These are phyloP conservation scores for Polydrusus pterygomalis DNA, from an alignment of 2,888 invertebrate species.

Conservation along the genomic window DNA sequence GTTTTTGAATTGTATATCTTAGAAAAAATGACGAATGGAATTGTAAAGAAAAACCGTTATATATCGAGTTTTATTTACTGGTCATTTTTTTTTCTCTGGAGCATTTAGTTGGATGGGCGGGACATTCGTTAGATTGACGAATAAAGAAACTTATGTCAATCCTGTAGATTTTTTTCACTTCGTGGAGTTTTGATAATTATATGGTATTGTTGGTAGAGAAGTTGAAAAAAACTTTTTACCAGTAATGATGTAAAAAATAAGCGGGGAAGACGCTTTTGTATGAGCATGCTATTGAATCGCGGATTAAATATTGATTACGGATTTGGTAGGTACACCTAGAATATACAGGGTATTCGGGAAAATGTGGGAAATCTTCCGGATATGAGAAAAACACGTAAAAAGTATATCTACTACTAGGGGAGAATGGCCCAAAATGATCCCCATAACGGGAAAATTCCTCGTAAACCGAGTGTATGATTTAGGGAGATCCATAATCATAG, in stretches of 20 bases:
- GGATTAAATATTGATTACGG: too few relatives aligned
- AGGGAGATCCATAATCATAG: too few relatives aligned
- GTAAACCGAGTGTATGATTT: too few relatives aligned
- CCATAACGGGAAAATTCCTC: too few relatives aligned
- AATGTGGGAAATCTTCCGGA: too few relatives aligned
- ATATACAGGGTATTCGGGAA: too few relatives aligned
- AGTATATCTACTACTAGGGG: too few relatives aligned
- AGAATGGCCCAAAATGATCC: too few relatives aligned
- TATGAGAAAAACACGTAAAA: too few relatives aligned
- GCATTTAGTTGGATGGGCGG: constrained; percentile 10
- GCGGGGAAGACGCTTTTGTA: not conserved
- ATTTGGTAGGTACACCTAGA: too few relatives aligned
- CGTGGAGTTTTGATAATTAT: not conserved
- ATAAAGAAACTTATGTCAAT: not conserved
- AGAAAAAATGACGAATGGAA: constrained; percentile 26
- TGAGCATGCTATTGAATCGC: not conserved
- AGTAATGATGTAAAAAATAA: constrained; percentile 1
- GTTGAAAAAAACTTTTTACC: not conserved
- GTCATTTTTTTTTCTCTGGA: constrained; percentile 11
- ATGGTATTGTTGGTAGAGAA: not conserved
- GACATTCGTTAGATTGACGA: not conserved
- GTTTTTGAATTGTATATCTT: constrained; percentile 23
- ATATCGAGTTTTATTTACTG: constrained; percentile 19
- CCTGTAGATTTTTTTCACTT: not conserved
- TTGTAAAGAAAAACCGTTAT: constrained; percentile 40